A percentile compares a stretch with the other conserved stretches of the same genome.
Conservation (phyloP, 2,888 invertebrate genomes). For the Metalampra italica region DNA sequence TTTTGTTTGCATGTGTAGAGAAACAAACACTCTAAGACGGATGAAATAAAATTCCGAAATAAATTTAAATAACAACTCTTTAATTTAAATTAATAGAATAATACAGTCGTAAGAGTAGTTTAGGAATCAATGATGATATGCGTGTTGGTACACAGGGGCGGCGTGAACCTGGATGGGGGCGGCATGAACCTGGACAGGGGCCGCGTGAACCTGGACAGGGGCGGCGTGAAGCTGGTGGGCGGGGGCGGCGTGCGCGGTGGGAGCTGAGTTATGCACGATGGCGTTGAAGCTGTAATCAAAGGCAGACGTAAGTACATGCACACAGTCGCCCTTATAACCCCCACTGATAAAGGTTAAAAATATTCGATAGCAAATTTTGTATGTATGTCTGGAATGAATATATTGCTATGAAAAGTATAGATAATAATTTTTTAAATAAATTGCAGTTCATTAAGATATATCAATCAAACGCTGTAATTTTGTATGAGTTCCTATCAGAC, state of each 20-base stretch:
- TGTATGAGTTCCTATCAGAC: too few species aligned
- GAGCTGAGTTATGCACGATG: conserved; percentile 63
- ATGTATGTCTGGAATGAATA: too few species aligned
- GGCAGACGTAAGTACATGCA: not conserved
- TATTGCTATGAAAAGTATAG: too few species aligned
- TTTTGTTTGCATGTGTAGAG: too few species aligned
- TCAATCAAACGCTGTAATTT: too few species aligned
- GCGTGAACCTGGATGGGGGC: conserved; percentile 17
- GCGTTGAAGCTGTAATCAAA: conserved; percentile 61
- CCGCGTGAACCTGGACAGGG: conserved; percentile 24
- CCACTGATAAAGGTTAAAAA: too few species aligned
- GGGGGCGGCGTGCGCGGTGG: conserved; percentile 47
- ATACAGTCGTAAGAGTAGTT: conserved; percentile 18
- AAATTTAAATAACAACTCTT: conserved; percentile 37
- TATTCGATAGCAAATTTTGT: too few species aligned
- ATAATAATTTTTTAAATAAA: too few species aligned
- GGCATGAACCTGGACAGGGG: conserved; percentile 31
- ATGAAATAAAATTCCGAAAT: not conserved
- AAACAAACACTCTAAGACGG: too few species aligned
- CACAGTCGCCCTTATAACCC: too few species aligned
- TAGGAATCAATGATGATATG: conserved; percentile 41
- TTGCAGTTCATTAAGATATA: too few species aligned
- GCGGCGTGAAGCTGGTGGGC: conserved; percentile 25
- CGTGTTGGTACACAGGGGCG: not conserved
- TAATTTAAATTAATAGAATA: conserved; percentile 36